phyloP scores from a whole-genome alignment of 2,888 invertebrate species.

The Pollenia labialis region DNA sequence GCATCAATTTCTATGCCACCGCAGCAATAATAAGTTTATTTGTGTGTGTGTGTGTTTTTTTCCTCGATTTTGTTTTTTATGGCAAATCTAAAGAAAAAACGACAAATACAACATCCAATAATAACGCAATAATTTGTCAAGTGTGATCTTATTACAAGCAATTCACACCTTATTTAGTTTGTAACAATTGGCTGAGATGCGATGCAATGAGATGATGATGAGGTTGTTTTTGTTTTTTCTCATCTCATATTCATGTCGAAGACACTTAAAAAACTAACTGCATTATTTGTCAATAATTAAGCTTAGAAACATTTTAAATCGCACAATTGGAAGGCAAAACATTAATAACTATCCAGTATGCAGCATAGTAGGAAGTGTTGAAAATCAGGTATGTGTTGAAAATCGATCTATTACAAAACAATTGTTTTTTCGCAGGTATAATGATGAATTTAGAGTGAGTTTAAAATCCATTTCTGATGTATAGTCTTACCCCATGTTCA shows the following conservation, averaged over 20 bases:
- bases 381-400: too few relatives aligned
- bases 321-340: too few relatives aligned
- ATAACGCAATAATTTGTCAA: slow-evolving; percentile 75
- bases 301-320: too few relatives aligned
- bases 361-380: too few relatives aligned
- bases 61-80: background rate
- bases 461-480: too few relatives aligned
- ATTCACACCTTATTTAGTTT: slow-evolving; percentile 74
- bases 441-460: too few relatives aligned
- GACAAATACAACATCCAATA: slow-evolving; percentile 57
- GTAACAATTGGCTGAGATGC: slow-evolving; percentile 39
- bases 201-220: background rate
- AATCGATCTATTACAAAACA: too few relatives aligned
- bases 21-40: slow-evolving; percentile 26
- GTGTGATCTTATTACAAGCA: slow-evolving; percentile 73
- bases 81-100: slow-evolving; percentile 1
- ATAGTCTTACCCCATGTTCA: too few relatives aligned
- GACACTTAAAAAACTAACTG: slow-evolving; percentile 32
- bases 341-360: too few relatives aligned
- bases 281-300: background rate
- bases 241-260: slow-evolving; percentile 33
- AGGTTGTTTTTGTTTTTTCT: slow-evolving; percentile 40
- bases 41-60: background rate
- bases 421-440: too few relatives aligned
- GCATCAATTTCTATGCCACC: slow-evolving; percentile 69